Evolutionary conservation across 2,113 vertebrate species (phyloP).

Genomic region (Pandion haliaetus): DNA sequence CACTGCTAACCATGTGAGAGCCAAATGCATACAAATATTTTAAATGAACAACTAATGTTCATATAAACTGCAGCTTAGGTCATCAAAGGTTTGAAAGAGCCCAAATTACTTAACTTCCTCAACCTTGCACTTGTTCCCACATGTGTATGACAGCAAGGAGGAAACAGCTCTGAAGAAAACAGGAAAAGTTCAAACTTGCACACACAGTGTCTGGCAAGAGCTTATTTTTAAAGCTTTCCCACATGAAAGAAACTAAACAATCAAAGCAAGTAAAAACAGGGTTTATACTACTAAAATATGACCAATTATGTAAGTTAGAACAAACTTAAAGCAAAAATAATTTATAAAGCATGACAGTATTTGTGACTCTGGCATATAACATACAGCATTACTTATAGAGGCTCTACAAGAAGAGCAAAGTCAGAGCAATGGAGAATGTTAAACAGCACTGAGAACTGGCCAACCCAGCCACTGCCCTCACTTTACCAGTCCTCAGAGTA

Average conservation of each 20-base stretch:
- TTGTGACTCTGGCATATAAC: background rate
- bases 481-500: background rate
- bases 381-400: accelerated
- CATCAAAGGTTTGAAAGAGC: conserved; percentile 12
- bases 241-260: conserved; percentile 19
- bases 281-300: background rate
- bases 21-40: background rate
- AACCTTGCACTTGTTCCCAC: background rate
- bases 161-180: conserved; percentile 30
- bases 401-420: background rate
- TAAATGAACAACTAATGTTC: background rate
- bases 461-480: background rate
- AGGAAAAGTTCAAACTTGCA: conserved; percentile 35
- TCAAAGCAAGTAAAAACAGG: conserved; percentile 7
- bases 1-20: background rate
- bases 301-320: background rate
- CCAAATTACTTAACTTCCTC: conserved; percentile 22
- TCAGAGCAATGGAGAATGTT: background rate
- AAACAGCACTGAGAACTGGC: background rate
- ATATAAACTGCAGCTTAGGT: background rate
- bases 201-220: background rate
- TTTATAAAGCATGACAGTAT: background rate
- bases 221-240: conserved; percentile 18
- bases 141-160: background rate
- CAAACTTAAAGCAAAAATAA: background rate